phyloP scores from a whole-genome alignment of 64 coral and sea anemone species.

The Montipora cactus region DNA sequence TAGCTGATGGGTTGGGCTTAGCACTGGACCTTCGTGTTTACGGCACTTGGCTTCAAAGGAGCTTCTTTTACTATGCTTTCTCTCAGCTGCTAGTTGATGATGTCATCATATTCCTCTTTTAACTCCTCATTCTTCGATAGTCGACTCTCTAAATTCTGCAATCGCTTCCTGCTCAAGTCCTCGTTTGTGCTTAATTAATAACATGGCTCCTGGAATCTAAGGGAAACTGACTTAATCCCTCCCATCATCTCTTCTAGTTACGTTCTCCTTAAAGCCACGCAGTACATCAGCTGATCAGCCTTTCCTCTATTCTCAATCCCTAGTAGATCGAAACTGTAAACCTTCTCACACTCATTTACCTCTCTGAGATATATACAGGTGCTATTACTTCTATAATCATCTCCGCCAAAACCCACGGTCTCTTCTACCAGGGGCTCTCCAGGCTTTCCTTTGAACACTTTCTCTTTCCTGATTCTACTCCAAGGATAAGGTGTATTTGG shows the following conservation, averaged over 20 bases:
- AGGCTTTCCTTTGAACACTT: conserved; percentile 36
- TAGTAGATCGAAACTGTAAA: conserved; percentile 40
- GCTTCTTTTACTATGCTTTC: neutral
- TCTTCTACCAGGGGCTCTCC: conserved; percentile 58
- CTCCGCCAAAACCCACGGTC: conserved; percentile 16
- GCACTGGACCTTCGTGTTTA: conserved; percentile 8
- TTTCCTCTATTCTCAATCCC: conserved; percentile 16
- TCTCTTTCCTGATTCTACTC: neutral
- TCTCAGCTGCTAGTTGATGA: conserved; percentile 42
- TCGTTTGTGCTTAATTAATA: neutral
- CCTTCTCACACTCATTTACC: conserved; percentile 12
- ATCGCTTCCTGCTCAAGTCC: neutral
- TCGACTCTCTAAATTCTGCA: conserved; percentile 6
- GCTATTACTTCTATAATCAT: neutral
- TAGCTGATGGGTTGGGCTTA: neutral
- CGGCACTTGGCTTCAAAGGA: conserved; percentile 1
- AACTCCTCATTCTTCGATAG: neutral
- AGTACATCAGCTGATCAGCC: conserved; percentile 9
- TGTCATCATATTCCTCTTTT: conserved; percentile 28
- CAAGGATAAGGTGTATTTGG: neutral
- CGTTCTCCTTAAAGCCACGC: conserved; percentile 15
- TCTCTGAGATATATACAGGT: neutral
- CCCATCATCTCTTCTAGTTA: neutral
- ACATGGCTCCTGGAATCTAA: conserved; percentile 1
- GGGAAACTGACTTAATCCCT: conserved; percentile 25